Conservation (phyloP, 2,113 vertebrate genomes). For the Protomyctophum bolini region DNA sequence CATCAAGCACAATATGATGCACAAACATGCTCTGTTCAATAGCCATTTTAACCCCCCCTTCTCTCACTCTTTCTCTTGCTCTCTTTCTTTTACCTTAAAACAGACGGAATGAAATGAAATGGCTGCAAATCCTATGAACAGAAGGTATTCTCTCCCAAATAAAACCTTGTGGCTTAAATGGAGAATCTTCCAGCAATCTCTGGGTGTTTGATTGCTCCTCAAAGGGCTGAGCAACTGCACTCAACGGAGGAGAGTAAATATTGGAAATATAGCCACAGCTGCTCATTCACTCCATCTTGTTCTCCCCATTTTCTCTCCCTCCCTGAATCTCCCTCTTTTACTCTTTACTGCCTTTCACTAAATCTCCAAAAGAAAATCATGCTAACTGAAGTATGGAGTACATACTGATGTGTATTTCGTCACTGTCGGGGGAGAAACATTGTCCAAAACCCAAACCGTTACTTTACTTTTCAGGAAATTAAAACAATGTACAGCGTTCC, state of each 20-base stretch:
- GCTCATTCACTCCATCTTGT: conserved; percentile 57
- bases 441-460: too few relatives aligned
- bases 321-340: conserved; percentile 8
- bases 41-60: conserved; percentile 47
- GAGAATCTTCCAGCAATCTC: conserved; percentile 93
- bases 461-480: too few relatives aligned
- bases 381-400: conserved; percentile 20
- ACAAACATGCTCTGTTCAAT: conserved; percentile 96
- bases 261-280: conserved; percentile 74
- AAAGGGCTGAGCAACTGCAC: conserved; percentile 87
- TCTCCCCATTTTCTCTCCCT: conserved; percentile 44
- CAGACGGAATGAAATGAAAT: conserved; percentile 97
- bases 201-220: conserved; percentile 88
- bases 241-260: conserved; percentile 79
- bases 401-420: neutral
- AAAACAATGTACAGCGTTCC: too few relatives aligned
- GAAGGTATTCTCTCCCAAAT: conserved; percentile 95
- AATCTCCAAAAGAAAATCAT: conserved; percentile 2
- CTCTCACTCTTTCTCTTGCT: conserved; percentile 66
- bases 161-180: conserved; percentile 90
- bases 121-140: conserved; percentile 97
- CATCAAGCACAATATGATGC: conserved; percentile 98
- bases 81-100: conserved; percentile 97
- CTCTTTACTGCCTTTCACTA: conserved; percentile 13
- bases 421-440: too few relatives aligned